Conservation (phyloP, 2,888 invertebrate genomes). For the Boloria euphrosyne region DNA sequence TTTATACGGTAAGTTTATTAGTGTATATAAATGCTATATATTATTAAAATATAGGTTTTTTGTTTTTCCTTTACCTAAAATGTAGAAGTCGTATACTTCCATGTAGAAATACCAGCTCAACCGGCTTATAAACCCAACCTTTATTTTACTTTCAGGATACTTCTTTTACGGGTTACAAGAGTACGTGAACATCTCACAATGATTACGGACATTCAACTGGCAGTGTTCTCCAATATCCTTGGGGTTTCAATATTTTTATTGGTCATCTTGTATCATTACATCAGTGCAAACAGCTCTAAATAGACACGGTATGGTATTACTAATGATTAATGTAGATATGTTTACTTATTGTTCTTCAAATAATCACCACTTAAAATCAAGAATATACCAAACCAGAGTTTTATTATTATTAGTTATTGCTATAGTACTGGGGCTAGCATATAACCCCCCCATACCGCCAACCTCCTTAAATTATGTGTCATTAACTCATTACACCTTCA, state of each 20-base stretch:
- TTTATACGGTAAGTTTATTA: too few species aligned
- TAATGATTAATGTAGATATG: background rate
- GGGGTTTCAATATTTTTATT: slow-evolving; percentile 95
- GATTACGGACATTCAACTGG: slow-evolving; percentile 98
- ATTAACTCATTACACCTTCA: too few species aligned
- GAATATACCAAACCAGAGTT: too few species aligned
- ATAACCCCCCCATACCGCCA: too few species aligned
- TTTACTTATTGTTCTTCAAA: background rate
- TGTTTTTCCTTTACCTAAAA: too few species aligned
- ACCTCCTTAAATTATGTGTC: too few species aligned
- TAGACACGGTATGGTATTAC: slow-evolving; percentile 49
- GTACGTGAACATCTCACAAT: slow-evolving; percentile 71
- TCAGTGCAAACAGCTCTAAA: slow-evolving; percentile 91
- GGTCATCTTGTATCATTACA: slow-evolving; percentile 98
- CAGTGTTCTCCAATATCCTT: slow-evolving; percentile 96
- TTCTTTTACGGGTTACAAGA: background rate
- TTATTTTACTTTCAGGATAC: slow-evolving; percentile 17
- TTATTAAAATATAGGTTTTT: too few species aligned
- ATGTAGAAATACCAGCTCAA: too few species aligned
- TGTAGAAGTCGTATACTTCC: too few species aligned
- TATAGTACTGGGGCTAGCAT: too few species aligned
- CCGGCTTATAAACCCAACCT: background rate
- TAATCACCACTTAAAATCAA: background rate
- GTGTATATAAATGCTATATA: too few species aligned
- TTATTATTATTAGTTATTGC: too few species aligned